Conservation (phyloP, 2,888 invertebrate genomes). For the Fissipunctia ypsillon region DNA sequence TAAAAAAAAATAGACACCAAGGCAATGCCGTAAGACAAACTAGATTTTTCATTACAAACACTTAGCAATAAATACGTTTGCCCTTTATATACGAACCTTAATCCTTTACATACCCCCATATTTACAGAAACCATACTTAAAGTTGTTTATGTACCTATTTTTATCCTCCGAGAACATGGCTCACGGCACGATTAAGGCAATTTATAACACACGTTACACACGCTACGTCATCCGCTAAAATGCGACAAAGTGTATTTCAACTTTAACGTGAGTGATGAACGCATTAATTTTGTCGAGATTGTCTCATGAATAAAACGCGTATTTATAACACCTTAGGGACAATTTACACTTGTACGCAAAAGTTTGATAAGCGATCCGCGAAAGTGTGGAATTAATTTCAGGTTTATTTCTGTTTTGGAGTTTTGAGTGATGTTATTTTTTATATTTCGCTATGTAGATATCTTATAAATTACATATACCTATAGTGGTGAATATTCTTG, state of each 20-base stretch:
- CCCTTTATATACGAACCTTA: neutral
- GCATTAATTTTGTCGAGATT: constrained; percentile 67
- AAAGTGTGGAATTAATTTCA: constrained; percentile 52
- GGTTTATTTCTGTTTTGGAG: constrained; percentile 27
- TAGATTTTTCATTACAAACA: neutral
- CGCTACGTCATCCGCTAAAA: constrained; percentile 36
- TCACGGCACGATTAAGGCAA: constrained; percentile 51
- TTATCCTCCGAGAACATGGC: constrained; percentile 49
- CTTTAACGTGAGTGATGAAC: constrained; percentile 67
- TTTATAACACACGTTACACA: constrained; percentile 51
- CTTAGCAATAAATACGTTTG: constrained; percentile 8
- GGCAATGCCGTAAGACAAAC: too few relatives aligned
- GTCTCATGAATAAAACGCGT: constrained; percentile 71
- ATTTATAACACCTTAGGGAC: constrained; percentile 66
- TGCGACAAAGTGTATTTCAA: constrained; percentile 64
- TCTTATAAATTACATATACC: neutral
- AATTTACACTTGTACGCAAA: constrained; percentile 56
- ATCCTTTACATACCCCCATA: constrained; percentile 27
- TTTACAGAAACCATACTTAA: constrained; percentile 27
- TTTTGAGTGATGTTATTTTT: constrained; percentile 20
- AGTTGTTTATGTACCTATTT: constrained; percentile 38
- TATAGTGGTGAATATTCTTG: too few relatives aligned
- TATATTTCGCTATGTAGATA: neutral
- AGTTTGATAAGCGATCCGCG: constrained; percentile 55
- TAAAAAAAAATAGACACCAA: too few relatives aligned